A percentile compares a stretch with the other conserved stretches of the same genome.
These are phyloP conservation scores for Brenthis hecate DNA, from an alignment of 2,888 invertebrate species.

Conservation along the genomic window DNA sequence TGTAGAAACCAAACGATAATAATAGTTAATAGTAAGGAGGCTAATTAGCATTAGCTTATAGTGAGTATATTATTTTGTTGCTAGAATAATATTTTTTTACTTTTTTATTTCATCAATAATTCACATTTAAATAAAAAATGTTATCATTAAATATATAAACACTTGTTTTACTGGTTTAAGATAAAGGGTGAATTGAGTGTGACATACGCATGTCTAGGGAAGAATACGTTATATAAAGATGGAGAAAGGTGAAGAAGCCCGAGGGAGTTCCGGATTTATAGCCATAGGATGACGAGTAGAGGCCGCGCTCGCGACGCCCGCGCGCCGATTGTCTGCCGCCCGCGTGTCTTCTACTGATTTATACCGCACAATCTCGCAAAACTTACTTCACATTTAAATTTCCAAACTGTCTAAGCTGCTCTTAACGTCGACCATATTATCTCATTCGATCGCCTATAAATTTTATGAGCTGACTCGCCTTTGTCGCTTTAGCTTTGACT, in stretches of 20 bases:
- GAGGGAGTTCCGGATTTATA: slow-evolving; percentile 79
- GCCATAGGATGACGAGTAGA: slow-evolving; percentile 63
- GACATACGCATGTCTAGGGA: slow-evolving; percentile 45
- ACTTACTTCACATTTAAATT: slow-evolving; percentile 83
- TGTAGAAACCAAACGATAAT: too few relatives aligned
- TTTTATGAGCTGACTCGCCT: slow-evolving; percentile 80
- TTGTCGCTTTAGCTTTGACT: slow-evolving; percentile 73
- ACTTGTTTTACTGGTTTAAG: background rate
- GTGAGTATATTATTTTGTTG: too few relatives aligned
- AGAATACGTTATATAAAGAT: slow-evolving; percentile 58
- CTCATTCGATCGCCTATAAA: slow-evolving; percentile 83
- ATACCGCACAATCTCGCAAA: slow-evolving; percentile 81
- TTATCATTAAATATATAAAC: background rate
- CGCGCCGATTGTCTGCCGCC: slow-evolving; percentile 43
- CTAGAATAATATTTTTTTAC: too few relatives aligned
- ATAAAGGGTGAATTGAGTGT: slow-evolving; percentile 23
- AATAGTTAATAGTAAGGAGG: too few relatives aligned
- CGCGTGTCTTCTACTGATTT: slow-evolving; percentile 73
- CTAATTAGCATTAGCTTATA: too few relatives aligned
- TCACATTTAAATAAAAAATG: background rate
- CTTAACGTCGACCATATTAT: slow-evolving; percentile 82
- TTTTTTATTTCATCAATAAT: too few relatives aligned
- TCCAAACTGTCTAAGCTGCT: slow-evolving; percentile 82
- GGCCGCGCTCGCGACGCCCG: slow-evolving; percentile 52
- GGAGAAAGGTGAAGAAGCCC: slow-evolving; percentile 74